Percentiles rank a stretch among this genome's conserved stretches.
These are phyloP conservation scores for Eulemur mongoz DNA, from an alignment of 2,797 vertebrate genomes.

Conservation along the genomic window DNA sequence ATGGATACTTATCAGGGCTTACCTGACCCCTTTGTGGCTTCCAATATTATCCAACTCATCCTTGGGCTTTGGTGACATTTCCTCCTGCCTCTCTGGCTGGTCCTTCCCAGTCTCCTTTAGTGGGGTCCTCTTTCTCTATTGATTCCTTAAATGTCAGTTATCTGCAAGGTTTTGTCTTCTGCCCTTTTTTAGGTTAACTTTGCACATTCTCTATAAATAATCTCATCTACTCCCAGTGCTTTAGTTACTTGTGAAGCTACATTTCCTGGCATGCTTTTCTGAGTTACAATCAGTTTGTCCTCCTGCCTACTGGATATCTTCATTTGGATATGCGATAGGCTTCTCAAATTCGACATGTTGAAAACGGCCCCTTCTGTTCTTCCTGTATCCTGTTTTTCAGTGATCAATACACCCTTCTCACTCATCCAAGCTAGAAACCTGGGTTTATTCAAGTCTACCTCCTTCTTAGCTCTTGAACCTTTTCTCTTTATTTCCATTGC, in stretches of 20 bases:
- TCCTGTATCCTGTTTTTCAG: not conserved
- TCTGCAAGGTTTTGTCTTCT: not conserved
- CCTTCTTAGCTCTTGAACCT: slow-evolving; percentile 10
- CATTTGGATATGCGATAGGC: too few species aligned
- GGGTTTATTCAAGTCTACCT: not conserved
- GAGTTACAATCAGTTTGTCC: not conserved
- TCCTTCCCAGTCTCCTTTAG: not conserved
- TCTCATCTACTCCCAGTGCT: not conserved
- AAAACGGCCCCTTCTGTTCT: not conserved
- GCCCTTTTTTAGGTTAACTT: not conserved
- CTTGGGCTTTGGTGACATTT: not conserved
- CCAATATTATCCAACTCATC: not conserved
- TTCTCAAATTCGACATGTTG: too few species aligned
- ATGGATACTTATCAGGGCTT: not conserved
- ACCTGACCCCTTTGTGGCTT: not conserved
- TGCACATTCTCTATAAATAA: not conserved
- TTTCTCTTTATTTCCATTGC: slow-evolving; percentile 21
- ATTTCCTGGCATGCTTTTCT: slow-evolving; percentile 25
- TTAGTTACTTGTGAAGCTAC: slow-evolving; percentile 2
- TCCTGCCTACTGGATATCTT: not conserved
- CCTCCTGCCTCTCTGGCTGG: not conserved
- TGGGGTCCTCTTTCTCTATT: not conserved
- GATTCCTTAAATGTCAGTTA: not conserved
- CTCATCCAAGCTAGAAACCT: not conserved
- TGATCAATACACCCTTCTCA: not conserved